These are phyloP conservation scores for Drosophila neocordata DNA, from an alignment of 1,140 invertebrate genomes.

Conservation along the genomic window DNA sequence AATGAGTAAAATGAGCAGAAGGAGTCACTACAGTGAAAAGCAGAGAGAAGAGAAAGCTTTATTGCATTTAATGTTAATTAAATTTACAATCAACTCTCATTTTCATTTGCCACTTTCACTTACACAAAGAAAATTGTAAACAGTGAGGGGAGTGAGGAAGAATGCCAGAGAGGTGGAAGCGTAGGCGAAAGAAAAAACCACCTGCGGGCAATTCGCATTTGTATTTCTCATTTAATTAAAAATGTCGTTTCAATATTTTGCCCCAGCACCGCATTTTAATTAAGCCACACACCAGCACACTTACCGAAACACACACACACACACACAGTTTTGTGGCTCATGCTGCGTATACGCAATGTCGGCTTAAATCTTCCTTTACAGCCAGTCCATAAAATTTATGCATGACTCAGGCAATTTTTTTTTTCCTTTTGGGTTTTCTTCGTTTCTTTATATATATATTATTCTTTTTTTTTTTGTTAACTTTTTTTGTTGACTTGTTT, in stretches of 20 bases:
- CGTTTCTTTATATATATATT: constrained; percentile 31
- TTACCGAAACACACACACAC: neutral
- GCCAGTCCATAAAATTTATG: constrained; percentile 74
- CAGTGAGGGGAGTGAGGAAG: constrained; percentile 16
- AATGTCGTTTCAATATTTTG: constrained; percentile 43
- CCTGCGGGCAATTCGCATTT: constrained; percentile 40
- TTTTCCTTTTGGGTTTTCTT: constrained; percentile 3
- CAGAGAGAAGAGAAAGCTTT: constrained; percentile 12
- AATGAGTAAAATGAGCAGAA: neutral
- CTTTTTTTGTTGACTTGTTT: constrained; percentile 77
- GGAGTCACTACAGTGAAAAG: constrained; percentile 19
- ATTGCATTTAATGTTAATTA: constrained; percentile 36
- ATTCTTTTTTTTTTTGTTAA: constrained; percentile 16
- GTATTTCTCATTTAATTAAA: constrained; percentile 60
- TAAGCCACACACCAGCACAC: constrained; percentile 53
- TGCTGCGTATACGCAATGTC: constrained; percentile 54
- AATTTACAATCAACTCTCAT: constrained; percentile 26
- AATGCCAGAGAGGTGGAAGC: neutral
- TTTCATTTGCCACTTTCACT: constrained; percentile 15
- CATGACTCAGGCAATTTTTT: constrained; percentile 63
- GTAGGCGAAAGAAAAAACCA: constrained; percentile 11
- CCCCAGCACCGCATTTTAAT: constrained; percentile 55
- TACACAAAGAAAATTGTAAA: constrained; percentile 36
- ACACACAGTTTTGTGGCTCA: constrained; percentile 44
- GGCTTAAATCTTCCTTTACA: constrained; percentile 7